Conservation (phyloP, 2,888 invertebrate genomes). For the Alloscopus bannaensis region DNA sequence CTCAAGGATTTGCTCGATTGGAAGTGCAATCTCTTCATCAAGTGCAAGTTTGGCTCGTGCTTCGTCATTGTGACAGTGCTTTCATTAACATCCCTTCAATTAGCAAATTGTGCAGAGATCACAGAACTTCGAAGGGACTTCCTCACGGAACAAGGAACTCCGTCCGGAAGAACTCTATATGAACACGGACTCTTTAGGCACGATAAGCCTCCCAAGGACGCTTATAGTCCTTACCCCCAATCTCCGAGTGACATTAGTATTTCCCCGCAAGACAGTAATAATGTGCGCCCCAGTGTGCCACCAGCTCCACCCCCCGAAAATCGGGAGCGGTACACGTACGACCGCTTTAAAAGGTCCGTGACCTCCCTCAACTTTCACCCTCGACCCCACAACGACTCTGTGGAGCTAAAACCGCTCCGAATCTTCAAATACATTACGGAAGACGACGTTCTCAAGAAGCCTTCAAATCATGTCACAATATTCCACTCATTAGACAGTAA, state of each 20-base stretch:
- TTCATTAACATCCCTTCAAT: neutral
- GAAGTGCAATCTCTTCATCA: conserved; percentile 41
- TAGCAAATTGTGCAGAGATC: neutral
- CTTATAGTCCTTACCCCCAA: conserved; percentile 21
- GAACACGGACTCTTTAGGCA: conserved; percentile 57
- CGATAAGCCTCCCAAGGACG: conserved; percentile 33
- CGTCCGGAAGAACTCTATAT: conserved; percentile 19
- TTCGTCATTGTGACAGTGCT: neutral
- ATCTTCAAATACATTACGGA: conserved; percentile 71
- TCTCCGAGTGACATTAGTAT: conserved; percentile 12
- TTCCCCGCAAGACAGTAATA: conserved; percentile 18
- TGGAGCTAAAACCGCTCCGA: conserved; percentile 64
- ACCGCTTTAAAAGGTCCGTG: conserved; percentile 49
- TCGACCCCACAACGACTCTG: conserved; percentile 44
- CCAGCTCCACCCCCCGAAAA: conserved; percentile 10
- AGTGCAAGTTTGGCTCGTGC: conserved; percentile 22
- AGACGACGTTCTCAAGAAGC: conserved; percentile 39
- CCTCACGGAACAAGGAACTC: neutral
- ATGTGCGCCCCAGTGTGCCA: neutral
- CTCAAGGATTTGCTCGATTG: conserved; percentile 39
- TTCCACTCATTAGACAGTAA: conserved; percentile 26
- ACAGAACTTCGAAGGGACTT: neutral
- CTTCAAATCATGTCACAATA: conserved; percentile 24
- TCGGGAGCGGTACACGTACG: conserved; percentile 43
- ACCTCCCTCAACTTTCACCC: conserved; percentile 53